Evolutionary conservation across 2,797 vertebrate genomes (phyloP).

Genomic region (Arctocebus calabarensis): DNA sequence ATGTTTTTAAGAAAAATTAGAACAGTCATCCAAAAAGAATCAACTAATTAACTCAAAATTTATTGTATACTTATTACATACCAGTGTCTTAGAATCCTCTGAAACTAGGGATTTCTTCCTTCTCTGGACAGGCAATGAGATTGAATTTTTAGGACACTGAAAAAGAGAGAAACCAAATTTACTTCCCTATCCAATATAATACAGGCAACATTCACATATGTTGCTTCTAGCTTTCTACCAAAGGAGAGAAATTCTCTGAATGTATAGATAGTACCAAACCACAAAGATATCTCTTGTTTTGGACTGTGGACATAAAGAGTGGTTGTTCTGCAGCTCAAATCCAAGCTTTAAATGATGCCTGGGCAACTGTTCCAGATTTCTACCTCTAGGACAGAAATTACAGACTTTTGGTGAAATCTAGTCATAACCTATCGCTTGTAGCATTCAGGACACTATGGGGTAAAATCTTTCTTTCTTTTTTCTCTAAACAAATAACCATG

Average conservation of each 20-base stretch:
- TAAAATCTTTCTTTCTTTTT: not conserved
- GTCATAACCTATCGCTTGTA: not conserved
- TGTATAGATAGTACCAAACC: not conserved
- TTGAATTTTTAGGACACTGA: slow-evolving; percentile 31
- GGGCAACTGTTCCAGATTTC: not conserved
- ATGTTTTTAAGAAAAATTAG: slow-evolving; percentile 27
- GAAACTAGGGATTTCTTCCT: slow-evolving; percentile 11
- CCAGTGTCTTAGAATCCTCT: not conserved
- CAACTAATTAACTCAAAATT: not conserved
- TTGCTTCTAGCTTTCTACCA: not conserved
- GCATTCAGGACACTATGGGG: not conserved
- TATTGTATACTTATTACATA: not conserved
- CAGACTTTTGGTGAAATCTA: not conserved
- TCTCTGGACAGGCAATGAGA: not conserved
- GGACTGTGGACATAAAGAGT: not conserved
- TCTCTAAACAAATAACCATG: not conserved
- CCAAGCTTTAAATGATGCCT: not conserved
- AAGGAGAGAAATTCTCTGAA: not conserved
- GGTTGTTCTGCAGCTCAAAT: not conserved
- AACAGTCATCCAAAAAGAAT: slow-evolving; percentile 13
- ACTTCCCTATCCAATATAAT: not conserved
- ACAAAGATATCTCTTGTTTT: slow-evolving; percentile 4
- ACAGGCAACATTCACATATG: not conserved
- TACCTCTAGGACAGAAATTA: not conserved
- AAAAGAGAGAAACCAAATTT: slow-evolving; percentile 42